A percentile compares a stretch with the other conserved stretches of the same genome.
Conservation (phyloP, 2,113 vertebrate genomes). For the Gallinago paraguaiae region DNA sequence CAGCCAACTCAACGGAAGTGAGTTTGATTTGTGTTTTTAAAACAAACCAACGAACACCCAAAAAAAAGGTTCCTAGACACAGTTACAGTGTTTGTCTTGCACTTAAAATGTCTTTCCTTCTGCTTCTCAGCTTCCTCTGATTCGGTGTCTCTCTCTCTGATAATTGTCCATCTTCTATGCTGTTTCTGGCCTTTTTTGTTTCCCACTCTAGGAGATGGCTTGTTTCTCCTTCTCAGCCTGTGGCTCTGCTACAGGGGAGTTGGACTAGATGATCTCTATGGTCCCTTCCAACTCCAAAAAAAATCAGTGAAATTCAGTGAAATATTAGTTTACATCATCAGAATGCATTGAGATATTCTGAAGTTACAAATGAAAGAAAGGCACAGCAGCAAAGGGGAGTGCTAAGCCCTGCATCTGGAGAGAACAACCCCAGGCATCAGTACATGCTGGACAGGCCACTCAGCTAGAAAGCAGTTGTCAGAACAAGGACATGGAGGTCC, state of each 20-base stretch:
- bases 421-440: neutral
- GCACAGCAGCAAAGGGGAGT: neutral
- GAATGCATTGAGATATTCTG: neutral
- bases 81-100: neutral
- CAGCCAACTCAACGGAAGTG: neutral
- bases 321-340: neutral
- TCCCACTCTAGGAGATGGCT: neutral
- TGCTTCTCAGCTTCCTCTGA: neutral
- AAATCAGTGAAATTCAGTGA: no score
- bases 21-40: neutral
- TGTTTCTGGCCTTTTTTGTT: neutral
- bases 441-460: neutral
- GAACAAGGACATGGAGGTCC: neutral
- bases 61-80: neutral
- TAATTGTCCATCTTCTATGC: neutral
- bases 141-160: neutral
- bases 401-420: neutral
- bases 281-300: no score
- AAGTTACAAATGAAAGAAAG: neutral
- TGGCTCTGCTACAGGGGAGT: neutral
- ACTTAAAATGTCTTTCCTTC: neutral
- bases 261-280: no score
- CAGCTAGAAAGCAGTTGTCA: neutral
- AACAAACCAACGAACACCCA: neutral
- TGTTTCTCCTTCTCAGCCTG: neutral